Evolutionary conservation across 2,888 invertebrate species (phyloP), one percentile per base, ranked within the genome.

Genomic region (Cataglyphis albicans): DNA sequence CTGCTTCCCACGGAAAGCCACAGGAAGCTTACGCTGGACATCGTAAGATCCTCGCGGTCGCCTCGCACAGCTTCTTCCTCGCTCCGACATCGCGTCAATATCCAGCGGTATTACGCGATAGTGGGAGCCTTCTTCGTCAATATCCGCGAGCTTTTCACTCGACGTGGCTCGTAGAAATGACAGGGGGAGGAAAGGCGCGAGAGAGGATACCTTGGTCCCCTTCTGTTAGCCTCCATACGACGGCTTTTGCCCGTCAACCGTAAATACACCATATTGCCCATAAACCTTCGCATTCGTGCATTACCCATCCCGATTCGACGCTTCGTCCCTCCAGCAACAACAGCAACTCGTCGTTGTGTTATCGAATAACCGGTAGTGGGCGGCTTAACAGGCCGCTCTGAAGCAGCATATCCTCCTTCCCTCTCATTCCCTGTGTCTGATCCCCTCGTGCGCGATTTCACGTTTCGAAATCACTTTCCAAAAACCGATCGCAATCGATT

Each of bases 241-340:
- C 81, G 87, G 89, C 91, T 91, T 91, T 90, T 87, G 85, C 90
- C 88, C 88, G 88, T 88, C 91, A 88, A 90, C 91, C 92, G 92
- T 93, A 93, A 93, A 93, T 94, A 93, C 91, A 88, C 92, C 92
- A 92, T 93, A 94, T 93, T 93, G 93, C 90, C 92, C 92, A 93
- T 94, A 93, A 93, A 94, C 92, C 92, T 93, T 93, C 92, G 92
- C 93, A 93, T 92, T 93, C 91, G 92, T 92, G 92, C 93, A 92
- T 93, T 93, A 93, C 92, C 91, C 91, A 91, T 87, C 90, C 91
- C 90, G 90, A 88, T 88, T 90, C 86, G 84, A 89, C 83, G 75
- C 83, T 52, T 65, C 68, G 84, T 83, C 81, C 72, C 83, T 81
- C 59, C 82, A 75, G 59, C 68, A 63, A 32, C 78, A 64, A 64